Evolutionary conservation across 2,113 vertebrate species (phyloP), one percentile per base, ranked within the genome.

Genomic region (Callorhinus ursinus): DNA sequence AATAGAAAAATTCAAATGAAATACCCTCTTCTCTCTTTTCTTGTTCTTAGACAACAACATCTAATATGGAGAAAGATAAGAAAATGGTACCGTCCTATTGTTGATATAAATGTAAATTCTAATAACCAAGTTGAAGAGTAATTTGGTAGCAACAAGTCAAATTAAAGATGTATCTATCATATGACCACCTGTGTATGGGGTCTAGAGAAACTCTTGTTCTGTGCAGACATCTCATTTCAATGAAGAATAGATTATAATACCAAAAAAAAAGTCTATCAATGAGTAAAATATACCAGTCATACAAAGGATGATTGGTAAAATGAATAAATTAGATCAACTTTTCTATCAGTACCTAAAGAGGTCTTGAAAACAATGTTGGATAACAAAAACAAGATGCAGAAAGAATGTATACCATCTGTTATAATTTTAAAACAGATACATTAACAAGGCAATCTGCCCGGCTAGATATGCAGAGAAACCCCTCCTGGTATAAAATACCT

Each of bases 301-400:
- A 90, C 24, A 72, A 55, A 93, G 53, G 72, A 79, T 12, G 15
- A 93, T 21, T 55, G 36, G 36, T 63, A 71, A 79, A 88, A 85
- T 71, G 31, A 93, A 67, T 81, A 65, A 80, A 81, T 85, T 13
- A 57, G 36, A 80, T 74, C 31, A 80, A 55, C 4, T 81, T 71
- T 86, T 86, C 53, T 77, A 77, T 61, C 76, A 49, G n/a, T 71
- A 84, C 69, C 80, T 93, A 21, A 55, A 59, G 57, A 81, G 49
- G 65, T 67, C 90, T 81, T 90, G 42, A 80, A 90, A 90, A 93
- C 24, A 97, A 86, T 49, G 61, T 9, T 88, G 26, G 33, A 57
- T 69, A 69, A 57, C 63, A 61, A 88, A 87, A 92, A 22, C 49
- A 89, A 93, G 33, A 67, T 18, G 22, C 13, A 82, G 59, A 94